A percentile compares a stretch with the other conserved stretches of the same genome.
phyloP scores from a whole-genome alignment of 2,888 invertebrate species.

The Zygaena filipendulae region DNA sequence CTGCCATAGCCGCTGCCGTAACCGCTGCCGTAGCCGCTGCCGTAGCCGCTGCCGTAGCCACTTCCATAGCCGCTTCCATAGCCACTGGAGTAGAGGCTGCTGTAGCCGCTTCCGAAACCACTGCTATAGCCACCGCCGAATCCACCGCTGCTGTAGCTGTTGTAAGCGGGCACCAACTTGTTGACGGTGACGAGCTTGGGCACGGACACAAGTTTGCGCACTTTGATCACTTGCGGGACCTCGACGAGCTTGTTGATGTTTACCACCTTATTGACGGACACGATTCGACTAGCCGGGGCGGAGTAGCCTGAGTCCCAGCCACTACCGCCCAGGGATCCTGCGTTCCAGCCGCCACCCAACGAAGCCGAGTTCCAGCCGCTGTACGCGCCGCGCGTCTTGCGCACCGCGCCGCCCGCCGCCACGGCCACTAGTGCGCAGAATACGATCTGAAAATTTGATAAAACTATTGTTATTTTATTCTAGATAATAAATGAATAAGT shows the following conservation, averaged over 20 bases:
- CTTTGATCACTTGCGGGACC: slow-evolving; percentile 29
- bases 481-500: too few species aligned
- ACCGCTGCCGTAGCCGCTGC: too few species aligned
- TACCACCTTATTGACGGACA: slow-evolving; percentile 32
- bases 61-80: too few species aligned
- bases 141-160: slow-evolving; percentile 5
- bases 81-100: slow-evolving; percentile 15
- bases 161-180: slow-evolving; percentile 29
- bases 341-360: slow-evolving; percentile 1
- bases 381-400: slow-evolving; percentile 17
- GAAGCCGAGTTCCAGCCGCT: slow-evolving; percentile 3
- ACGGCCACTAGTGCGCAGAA: slow-evolving; percentile 15
- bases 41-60: too few species aligned
- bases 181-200: slow-evolving; percentile 39
- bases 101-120: neutral
- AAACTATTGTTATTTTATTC: too few species aligned
- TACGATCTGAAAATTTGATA: slow-evolving; percentile 12
- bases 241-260: slow-evolving; percentile 26
- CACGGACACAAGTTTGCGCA: slow-evolving; percentile 32
- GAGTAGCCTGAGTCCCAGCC: too few species aligned
- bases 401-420: slow-evolving; percentile 13
- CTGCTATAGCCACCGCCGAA: slow-evolving; percentile 1
- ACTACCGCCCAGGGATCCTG: too few species aligned
- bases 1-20: too few species aligned
- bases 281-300: slow-evolving; percentile 20